Base-by-base conservation (phyloP, 2,888 invertebrate species). In the Bombylius major region DNA sequence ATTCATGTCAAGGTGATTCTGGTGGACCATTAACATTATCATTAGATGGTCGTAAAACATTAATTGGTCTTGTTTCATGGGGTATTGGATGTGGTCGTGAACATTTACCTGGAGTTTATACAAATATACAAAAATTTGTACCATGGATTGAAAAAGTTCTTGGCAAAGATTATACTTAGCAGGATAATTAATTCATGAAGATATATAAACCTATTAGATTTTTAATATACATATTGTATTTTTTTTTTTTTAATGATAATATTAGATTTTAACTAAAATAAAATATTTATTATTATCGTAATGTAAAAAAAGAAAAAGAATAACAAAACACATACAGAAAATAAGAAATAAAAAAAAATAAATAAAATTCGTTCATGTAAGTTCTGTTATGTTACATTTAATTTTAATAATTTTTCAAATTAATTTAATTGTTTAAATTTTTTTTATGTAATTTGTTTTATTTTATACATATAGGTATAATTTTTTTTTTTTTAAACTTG, bases 81-180 rank as follows among this genome's bases (percentile, higher is more conserved):
- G 91, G 91, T 58, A 92, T 92, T 62, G 91, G 91, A 56, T 93
- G 93, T 65, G 93, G 92, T 1, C 77, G 92, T 1, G 91, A 92
- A 66, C 91, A 92, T 65, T 73, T 93, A 8, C 93, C 93, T 0
- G 92, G 92, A 4, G 92, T 93, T 6, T 93, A 93, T 69, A 93
- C 93, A 1, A 92, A 93, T 66, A 90, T 93, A 68, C 91, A 92
- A 70, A 89, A 89, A 70, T 93, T 92, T 69, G 89, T 91, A 62
- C 90, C 91, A 31, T 92, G 92, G 92, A 86, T 92, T 53, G 88
- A 89, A 66, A 88, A 89, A 75, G 84, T 90, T 36, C 82, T 90
- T 76, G 72, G 70, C 59, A 73, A 73, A 42, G 75, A 75, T 50
- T 71, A 67, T 60, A 65, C 69, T 68, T 72, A 71, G 62, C 58